Percentiles rank a stretch among this genome's conserved stretches.
Evolutionary conservation across 2,797 vertebrate species (phyloP).

Genomic region (Rallus crepitans): DNA sequence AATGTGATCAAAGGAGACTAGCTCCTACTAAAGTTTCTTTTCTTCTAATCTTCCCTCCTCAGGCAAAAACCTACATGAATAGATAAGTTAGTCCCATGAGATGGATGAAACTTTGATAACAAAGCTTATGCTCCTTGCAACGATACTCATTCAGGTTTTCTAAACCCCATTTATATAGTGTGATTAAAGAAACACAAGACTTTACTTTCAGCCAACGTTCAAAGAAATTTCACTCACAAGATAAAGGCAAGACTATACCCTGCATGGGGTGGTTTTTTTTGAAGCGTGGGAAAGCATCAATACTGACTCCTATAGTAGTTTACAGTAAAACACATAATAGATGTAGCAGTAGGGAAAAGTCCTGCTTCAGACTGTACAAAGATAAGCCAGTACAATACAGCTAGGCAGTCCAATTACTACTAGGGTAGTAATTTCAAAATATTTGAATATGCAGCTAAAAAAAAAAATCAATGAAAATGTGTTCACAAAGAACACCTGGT

Average conservation of each 20-base stretch:
- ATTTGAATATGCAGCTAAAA: background rate
- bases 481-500: background rate
- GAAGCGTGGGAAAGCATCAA: background rate
- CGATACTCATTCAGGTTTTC: background rate
- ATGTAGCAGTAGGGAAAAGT: background rate
- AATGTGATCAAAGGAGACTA: constrained; percentile 32
- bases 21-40: background rate
- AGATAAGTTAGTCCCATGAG: constrained; percentile 31
- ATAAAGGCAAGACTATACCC: background rate
- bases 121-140: background rate
- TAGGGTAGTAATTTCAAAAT: background rate
- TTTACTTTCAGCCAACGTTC: background rate
- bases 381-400: background rate
- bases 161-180: background rate
- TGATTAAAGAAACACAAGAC: background rate
- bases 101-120: background rate
- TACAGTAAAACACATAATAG: background rate
- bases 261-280: background rate
- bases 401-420: background rate
- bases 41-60: constrained; percentile 44
- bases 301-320: background rate
- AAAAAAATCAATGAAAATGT: background rate
- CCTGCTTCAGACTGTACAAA: background rate
- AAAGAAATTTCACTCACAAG: background rate
- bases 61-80: constrained; percentile 54